phyloP scores from a whole-genome alignment of 2,113 vertebrate genomes.

The Ginglymostoma cirratum region DNA sequence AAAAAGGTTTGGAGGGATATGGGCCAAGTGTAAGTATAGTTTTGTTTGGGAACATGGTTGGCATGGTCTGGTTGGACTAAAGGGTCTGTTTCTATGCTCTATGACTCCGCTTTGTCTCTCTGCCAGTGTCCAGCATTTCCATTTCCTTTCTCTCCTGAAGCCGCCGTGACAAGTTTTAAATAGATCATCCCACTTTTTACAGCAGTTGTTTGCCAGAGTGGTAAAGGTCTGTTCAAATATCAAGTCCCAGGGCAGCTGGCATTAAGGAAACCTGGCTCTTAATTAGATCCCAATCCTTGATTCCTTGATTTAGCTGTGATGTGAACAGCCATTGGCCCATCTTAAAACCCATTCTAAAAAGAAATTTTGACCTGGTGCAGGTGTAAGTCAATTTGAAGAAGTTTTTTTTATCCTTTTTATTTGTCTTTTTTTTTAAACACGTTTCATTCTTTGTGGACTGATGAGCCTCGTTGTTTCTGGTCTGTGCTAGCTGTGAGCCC shows the following conservation, averaged over 20 bases:
- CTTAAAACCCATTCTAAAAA: background rate
- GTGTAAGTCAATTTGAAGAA: background rate
- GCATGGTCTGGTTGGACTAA: too few species aligned
- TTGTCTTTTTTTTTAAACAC: background rate
- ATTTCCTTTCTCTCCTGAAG: background rate
- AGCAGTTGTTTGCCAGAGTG: background rate
- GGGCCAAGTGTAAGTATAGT: too few species aligned
- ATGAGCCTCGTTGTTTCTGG: background rate
- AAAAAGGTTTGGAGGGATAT: too few species aligned
- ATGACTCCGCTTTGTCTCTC: background rate
- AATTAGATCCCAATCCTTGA: constrained; percentile 28
- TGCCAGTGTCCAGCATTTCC: background rate
- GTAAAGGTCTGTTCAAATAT: background rate
- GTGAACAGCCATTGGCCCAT: background rate
- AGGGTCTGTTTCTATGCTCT: too few species aligned
- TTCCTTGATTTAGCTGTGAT: background rate
- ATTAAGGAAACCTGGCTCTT: constrained; percentile 17
- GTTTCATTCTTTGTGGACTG: background rate
- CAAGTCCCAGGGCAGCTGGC: background rate
- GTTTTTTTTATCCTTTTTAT: background rate
- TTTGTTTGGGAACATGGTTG: too few species aligned
- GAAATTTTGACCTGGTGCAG: background rate
- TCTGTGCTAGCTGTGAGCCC: background rate
- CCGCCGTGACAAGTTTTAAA: background rate
- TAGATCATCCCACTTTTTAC: background rate